These are phyloP conservation scores for Apteryx owenii DNA, from an alignment of 2,113 vertebrate genomes.

Conservation along the genomic window DNA sequence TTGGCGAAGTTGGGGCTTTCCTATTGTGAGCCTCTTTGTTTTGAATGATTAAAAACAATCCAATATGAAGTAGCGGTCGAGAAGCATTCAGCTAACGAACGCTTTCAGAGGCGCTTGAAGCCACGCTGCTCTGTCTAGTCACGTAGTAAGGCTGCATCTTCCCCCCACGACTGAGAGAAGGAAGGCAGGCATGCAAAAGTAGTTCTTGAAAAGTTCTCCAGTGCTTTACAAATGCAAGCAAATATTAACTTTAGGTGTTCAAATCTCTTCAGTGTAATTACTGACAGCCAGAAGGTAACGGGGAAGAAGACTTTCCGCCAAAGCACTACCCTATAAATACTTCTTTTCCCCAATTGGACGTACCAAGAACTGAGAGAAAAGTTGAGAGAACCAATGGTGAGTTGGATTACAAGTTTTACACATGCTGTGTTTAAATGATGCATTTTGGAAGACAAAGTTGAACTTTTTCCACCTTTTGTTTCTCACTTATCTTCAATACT, in stretches of 20 bases:
- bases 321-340: neutral
- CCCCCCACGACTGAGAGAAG: neutral
- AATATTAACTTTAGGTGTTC: neutral
- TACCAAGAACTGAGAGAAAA: neutral
- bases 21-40: constrained; percentile 9
- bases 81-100: constrained; percentile 12
- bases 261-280: neutral
- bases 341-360: neutral
- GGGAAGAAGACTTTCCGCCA: neutral
- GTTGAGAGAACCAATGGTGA: neutral
- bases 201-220: neutral
- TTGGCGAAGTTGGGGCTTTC: constrained; percentile 23
- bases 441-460: neutral
- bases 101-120: neutral
- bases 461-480: neutral
- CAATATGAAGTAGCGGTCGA: constrained; percentile 9
- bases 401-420: neutral
- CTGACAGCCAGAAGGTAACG: constrained; percentile 18
- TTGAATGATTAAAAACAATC: neutral
- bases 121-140: neutral
- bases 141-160: neutral
- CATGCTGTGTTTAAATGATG: neutral
- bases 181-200: neutral
- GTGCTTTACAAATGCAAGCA: constrained; percentile 34
- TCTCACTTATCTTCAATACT: neutral